phyloP scores from a whole-genome alignment of 2,888 invertebrate species.

The Monopis laevigella region DNA sequence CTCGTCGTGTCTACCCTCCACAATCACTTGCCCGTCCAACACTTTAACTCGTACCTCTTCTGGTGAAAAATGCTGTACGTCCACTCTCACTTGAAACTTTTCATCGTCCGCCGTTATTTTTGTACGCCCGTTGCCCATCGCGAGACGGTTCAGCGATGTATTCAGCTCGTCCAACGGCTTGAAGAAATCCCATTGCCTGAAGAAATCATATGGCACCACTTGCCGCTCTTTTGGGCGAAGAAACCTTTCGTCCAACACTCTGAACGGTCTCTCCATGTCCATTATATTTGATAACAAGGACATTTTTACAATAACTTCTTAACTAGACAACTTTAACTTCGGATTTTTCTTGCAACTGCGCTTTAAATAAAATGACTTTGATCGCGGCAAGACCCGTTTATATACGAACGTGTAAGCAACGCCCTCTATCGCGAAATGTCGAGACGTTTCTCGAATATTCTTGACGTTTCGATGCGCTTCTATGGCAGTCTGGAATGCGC shows the following conservation, averaged over 20 bases:
- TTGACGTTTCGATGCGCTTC: too few relatives aligned
- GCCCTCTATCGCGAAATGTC: slow-evolving; percentile 4
- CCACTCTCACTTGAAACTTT: slow-evolving; percentile 74
- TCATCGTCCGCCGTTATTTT: slow-evolving; percentile 54
- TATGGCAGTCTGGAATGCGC: too few relatives aligned
- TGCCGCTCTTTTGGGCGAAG: slow-evolving; percentile 28
- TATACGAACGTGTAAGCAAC: slow-evolving; percentile 6
- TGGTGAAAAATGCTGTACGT: slow-evolving; percentile 81
- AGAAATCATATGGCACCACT: slow-evolving; percentile 25
- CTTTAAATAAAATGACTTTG: neutral
- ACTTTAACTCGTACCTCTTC: slow-evolving; percentile 81
- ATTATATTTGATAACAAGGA: slow-evolving; percentile 37
- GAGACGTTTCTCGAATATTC: neutral
- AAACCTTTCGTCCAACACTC: slow-evolving; percentile 43
- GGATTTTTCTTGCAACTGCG: neutral
- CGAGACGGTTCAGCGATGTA: slow-evolving; percentile 40
- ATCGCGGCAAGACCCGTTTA: slow-evolving; percentile 1
- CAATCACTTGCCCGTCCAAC: slow-evolving; percentile 70
- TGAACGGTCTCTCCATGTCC: slow-evolving; percentile 40
- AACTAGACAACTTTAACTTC: neutral
- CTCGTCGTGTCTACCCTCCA: slow-evolving; percentile 83
- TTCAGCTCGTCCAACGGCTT: slow-evolving; percentile 40
- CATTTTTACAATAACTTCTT: slow-evolving; percentile 31
- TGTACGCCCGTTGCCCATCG: slow-evolving; percentile 39
- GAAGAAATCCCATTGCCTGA: slow-evolving; percentile 28